Percentiles rank a stretch among this genome's conserved stretches.
Evolutionary conservation across 2,797 vertebrate species (phyloP).

Genomic region (Sebastes aleutianus): DNA sequence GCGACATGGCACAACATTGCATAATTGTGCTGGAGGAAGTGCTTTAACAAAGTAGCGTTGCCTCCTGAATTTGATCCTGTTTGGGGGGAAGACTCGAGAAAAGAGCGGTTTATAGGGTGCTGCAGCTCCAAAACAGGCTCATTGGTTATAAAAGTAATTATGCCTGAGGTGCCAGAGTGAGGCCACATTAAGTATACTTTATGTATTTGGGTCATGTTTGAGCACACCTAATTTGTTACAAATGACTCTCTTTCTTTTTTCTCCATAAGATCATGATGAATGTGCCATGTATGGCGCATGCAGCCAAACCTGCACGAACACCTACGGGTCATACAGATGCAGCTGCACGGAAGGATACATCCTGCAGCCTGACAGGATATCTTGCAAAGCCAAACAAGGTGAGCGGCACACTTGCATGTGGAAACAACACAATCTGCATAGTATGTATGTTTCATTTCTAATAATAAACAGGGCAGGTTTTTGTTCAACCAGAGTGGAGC

Average conservation of each 20-base stretch:
- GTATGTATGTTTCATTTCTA: constrained; percentile 56
- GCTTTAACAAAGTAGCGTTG: constrained; percentile 16
- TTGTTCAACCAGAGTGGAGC: constrained; percentile 21
- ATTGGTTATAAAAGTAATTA: constrained; percentile 75
- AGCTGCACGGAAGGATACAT: constrained; percentile 94
- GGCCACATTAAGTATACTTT: constrained; percentile 81
- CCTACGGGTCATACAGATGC: constrained; percentile 91
- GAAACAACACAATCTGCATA: constrained; percentile 59
- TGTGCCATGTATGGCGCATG: constrained; percentile 91
- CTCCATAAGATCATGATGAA: constrained; percentile 93
- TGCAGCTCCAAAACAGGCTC: constrained; percentile 45
- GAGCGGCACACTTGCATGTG: constrained; percentile 69
- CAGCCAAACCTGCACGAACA: constrained; percentile 94
- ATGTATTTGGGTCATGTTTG: constrained; percentile 87
- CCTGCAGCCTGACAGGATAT: constrained; percentile 90
- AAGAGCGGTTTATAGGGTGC: constrained; percentile 21
- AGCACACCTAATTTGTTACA: constrained; percentile 81
- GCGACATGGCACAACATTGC: constrained; percentile 8
- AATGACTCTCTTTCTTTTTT: constrained; percentile 71
- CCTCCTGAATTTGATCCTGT: constrained; percentile 45
- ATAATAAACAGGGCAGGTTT: constrained; percentile 62
- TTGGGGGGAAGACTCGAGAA: constrained; percentile 6
- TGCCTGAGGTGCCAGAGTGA: constrained; percentile 67
- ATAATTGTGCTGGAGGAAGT: constrained; percentile 23
- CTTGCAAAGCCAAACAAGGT: constrained; percentile 96